Evolutionary conservation across 1,140 invertebrate genomes (phyloP).

Genomic region (Lamellibrachia luymesi): DNA sequence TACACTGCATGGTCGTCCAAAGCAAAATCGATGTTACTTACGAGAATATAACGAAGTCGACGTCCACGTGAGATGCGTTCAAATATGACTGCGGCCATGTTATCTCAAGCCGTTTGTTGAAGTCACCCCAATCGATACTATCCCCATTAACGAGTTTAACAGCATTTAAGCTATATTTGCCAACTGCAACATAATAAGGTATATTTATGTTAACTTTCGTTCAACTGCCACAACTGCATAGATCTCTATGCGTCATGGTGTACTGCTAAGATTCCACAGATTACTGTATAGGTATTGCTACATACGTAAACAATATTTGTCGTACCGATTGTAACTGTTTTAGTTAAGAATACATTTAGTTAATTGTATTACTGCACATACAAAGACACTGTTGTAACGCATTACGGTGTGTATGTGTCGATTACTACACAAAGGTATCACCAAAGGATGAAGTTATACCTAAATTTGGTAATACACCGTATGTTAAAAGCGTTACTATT

Average conservation of each 20-base stretch:
- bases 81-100: background rate
- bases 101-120: background rate
- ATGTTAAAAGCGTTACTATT: background rate
- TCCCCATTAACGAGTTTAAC: background rate
- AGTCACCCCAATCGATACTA: background rate
- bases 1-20: background rate
- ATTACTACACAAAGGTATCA: no score
- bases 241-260: background rate
- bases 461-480: background rate
- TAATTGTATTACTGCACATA: no score
- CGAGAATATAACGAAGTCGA: background rate
- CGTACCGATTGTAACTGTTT: no score
- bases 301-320: background rate
- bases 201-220: no score
- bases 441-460: background rate
- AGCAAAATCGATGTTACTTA: background rate
- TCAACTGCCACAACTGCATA: no score
- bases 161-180: background rate
- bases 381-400: background rate
- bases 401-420: no score
- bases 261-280: background rate
- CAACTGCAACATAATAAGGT: background rate
- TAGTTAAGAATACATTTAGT: no score
- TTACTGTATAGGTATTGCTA: background rate
- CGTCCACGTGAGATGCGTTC: background rate